Evolutionary conservation across 2,888 invertebrate genomes (phyloP).

Genomic region (Branchellion lobata): DNA sequence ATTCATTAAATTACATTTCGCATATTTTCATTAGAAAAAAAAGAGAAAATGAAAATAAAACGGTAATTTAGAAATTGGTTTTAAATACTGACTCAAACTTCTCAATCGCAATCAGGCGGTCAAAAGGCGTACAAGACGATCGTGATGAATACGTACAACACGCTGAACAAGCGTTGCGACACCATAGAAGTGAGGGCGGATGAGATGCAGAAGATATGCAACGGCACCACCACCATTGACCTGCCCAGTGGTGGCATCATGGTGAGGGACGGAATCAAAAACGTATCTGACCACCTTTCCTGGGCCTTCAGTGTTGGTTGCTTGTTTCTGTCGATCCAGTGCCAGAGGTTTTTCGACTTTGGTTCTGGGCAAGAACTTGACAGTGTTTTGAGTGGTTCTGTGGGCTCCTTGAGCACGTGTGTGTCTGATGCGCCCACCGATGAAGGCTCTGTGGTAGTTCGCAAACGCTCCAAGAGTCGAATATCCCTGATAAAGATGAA

Average conservation of each 20-base stretch:
- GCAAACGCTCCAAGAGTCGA: conserved; percentile 5
- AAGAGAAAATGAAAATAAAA: too few species aligned
- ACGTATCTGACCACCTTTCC: conserved; percentile 45
- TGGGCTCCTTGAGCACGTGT: conserved; percentile 11
- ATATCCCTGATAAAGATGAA: conserved; percentile 4
- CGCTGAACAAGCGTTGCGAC: conserved; percentile 12
- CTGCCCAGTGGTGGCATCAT: conserved; percentile 49
- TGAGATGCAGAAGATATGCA: conserved; percentile 45
- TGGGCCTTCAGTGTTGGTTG: conserved; percentile 50
- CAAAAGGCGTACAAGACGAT: conserved; percentile 8
- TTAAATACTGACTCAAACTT: too few species aligned
- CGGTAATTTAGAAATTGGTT: too few species aligned
- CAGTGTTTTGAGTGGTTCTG: conserved; percentile 6
- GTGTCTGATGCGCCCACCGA: conserved; percentile 25
- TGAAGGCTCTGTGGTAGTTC: neutral
- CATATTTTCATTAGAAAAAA: too few species aligned
- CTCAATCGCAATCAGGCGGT: conserved; percentile 17
- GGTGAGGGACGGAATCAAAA: conserved; percentile 34
- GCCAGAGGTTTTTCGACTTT: neutral
- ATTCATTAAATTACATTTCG: too few species aligned
- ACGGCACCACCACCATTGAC: conserved; percentile 46
- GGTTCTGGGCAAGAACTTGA: neutral
- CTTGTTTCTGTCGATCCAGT: conserved; percentile 47
- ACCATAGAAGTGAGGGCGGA: conserved; percentile 44
- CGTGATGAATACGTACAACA: conserved; percentile 22